Conservation (phyloP, 2,888 invertebrate species). For the Cyclophora punctaria region DNA sequence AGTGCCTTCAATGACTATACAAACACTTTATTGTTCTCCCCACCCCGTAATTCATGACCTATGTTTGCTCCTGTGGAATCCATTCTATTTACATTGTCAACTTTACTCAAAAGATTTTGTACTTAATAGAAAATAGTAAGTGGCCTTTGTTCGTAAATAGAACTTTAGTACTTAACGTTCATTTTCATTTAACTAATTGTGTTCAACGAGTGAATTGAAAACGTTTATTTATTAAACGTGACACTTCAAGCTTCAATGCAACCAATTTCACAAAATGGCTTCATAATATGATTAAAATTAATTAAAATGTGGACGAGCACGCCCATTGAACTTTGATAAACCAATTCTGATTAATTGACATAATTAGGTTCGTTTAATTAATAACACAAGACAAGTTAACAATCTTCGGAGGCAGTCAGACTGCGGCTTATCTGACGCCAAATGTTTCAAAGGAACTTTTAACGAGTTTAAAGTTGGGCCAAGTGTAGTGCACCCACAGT, state of each 20-base stretch:
- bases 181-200: too few species aligned
- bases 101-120: too few species aligned
- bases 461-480: conserved; percentile 73
- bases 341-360: conserved; percentile 23
- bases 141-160: too few species aligned
- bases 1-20: conserved; percentile 49
- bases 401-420: conserved; percentile 65
- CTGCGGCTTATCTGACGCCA: conserved; percentile 74
- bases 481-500: conserved; percentile 69
- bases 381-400: conserved; percentile 70
- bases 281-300: too few species aligned
- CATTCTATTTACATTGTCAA: too few species aligned
- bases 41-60: conserved; percentile 29
- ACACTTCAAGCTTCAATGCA: too few species aligned
- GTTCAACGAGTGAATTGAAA: too few species aligned
- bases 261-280: too few species aligned
- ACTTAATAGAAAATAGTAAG: too few species aligned
- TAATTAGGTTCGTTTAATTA: conserved; percentile 42
- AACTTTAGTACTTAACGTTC: too few species aligned
- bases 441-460: conserved; percentile 74
- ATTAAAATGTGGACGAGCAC: too few species aligned
- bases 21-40: conserved; percentile 44
- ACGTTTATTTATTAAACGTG: too few species aligned
- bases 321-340: conserved; percentile 17
- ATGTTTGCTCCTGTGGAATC: conserved; percentile 1